Evolutionary conservation across 1,140 invertebrate species (phyloP).

Genomic region (Pantala flavescens): DNA sequence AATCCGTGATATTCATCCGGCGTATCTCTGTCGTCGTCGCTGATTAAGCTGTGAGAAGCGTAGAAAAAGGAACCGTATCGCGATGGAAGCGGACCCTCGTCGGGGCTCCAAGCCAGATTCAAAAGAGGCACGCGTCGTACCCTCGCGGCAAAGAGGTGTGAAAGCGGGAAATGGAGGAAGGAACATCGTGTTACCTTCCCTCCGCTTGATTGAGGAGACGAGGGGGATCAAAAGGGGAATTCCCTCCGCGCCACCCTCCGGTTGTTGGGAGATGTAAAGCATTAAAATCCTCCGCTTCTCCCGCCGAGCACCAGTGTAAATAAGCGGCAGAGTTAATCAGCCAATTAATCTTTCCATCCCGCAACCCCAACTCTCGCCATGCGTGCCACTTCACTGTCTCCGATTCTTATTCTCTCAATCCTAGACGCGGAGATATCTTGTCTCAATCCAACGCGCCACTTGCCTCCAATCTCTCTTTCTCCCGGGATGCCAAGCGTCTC

Average conservation of each 20-base stretch:
- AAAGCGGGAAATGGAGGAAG: neutral
- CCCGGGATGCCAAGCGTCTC: neutral
- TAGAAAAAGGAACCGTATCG: too few relatives aligned
- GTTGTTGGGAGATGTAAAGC: slow-evolving; percentile 5
- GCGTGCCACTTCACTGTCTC: neutral
- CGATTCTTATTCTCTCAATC: slow-evolving; percentile 2
- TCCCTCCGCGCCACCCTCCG: neutral
- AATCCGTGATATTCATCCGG: too few relatives aligned
- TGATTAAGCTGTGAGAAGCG: too few relatives aligned
- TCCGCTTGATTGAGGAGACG: neutral
- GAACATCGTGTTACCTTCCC: neutral
- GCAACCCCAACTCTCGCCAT: neutral
- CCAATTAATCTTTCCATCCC: slow-evolving; percentile 1
- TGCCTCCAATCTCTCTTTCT: slow-evolving; percentile 1
- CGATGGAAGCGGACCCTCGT: too few relatives aligned
- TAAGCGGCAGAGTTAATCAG: neutral
- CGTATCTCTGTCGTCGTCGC: too few relatives aligned
- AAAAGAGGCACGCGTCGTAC: neutral
- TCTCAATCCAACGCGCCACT: slow-evolving; percentile 7
- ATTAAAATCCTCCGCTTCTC: neutral
- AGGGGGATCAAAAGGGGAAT: neutral
- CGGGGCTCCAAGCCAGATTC: neutral
- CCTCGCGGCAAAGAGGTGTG: neutral
- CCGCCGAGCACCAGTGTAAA: neutral
- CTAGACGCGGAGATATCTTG: neutral